Base-by-base conservation (phyloP, 2,113 vertebrate species). In the Nymphicus hollandicus region DNA sequence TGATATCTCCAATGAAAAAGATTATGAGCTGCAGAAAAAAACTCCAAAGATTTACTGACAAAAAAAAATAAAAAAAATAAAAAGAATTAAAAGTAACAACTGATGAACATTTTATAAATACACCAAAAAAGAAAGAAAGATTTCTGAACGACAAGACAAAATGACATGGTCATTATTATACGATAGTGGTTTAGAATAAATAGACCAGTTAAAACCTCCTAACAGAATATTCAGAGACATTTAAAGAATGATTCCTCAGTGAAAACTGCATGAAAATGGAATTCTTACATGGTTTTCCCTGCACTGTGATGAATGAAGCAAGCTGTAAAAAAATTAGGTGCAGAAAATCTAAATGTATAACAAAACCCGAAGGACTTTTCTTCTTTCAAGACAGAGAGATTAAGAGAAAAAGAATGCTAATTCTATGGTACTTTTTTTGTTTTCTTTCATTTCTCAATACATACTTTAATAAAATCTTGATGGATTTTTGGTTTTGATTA, bases 231-330 rank as follows among this genome's bases (percentile, higher is more conserved):
- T 86, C 29, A 86, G 65, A 91, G 29, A 35, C 39, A 49, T 76
- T 93, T 85, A 72, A 88, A 93, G 50, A 91, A 90, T 71, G 9
- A 70, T 88, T 88, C 37, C 71, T 94, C 50, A 93, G 50, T 44
- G 88, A 92, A 90, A 77, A 8, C 29, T 35, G 27, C 31, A 46
- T 9, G 25, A 86, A 88, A 92, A 90, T 46, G 6, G 46, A 65
- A 43, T 72, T 69, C 28, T 88, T 65, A 28, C 0, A 0, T 72
- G n/a, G 17, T 90, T 85, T 84, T 46, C 41, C 52, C 46, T 85
- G n/a, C 56, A 52, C 53, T 73, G 28, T 37, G 27, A 28, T 65
- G 35, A 93, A 89, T 64, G 94, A 93, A 88, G n/a, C 29, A 73
- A 88, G 64, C 9, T 63, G 24, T 71, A 78, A 91, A 88, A 88